Percentiles rank a stretch among this genome's conserved stretches.
Conservation (phyloP, 1,140 invertebrate genomes). For the Macrobrachium rosenbergii region DNA sequence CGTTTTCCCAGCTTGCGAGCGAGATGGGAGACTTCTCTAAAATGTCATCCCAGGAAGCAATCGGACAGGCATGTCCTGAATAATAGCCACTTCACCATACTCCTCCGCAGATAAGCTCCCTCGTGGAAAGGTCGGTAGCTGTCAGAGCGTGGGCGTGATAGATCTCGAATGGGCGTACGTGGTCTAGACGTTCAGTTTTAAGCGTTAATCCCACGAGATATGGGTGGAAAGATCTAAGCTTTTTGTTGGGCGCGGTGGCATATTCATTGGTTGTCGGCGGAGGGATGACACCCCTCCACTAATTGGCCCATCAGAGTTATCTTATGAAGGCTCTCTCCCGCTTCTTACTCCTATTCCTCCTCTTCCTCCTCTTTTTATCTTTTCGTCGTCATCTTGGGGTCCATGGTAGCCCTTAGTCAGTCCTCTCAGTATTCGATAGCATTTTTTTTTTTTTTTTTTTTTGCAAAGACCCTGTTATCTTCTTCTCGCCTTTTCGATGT, state of each 20-base stretch:
- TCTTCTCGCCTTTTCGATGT: no score
- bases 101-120: background rate
- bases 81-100: background rate
- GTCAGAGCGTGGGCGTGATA: constrained; percentile 16
- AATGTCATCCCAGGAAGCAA: background rate
- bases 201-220: background rate
- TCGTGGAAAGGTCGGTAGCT: background rate
- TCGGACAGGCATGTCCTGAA: background rate
- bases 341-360: background rate
- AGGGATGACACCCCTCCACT: background rate
- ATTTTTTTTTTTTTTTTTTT: no score
- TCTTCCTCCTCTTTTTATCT: no score
- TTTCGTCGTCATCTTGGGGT: no score
- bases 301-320: constrained; percentile 14
- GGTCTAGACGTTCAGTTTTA: constrained; percentile 9
- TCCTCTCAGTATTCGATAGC: no score
- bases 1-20: no score
- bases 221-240: no score
- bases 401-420: no score
- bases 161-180: constrained; percentile 18
- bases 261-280: background rate
- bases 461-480: no score
- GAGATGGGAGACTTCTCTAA: no score
- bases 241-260: background rate
- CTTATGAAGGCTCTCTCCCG: background rate